A percentile compares a stretch with the other conserved stretches of the same genome.
Evolutionary conservation across 2,797 vertebrate species (phyloP).

Genomic region (Acanthurus tractus): DNA sequence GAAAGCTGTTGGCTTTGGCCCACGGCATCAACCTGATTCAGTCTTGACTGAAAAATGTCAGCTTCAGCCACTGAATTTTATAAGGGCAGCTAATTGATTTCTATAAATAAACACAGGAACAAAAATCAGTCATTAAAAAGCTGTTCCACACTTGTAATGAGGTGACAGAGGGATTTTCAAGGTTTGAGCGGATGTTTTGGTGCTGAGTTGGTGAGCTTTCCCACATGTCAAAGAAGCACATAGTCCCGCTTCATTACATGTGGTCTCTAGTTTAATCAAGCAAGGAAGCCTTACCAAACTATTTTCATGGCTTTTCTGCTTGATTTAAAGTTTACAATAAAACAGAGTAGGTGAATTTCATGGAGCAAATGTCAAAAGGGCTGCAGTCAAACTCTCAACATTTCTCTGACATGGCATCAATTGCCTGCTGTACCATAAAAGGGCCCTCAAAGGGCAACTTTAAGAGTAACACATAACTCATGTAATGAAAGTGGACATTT

Average conservation of each 20-base stretch:
- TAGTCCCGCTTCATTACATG: constrained; percentile 54
- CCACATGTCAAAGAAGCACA: constrained; percentile 41
- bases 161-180: constrained; percentile 20
- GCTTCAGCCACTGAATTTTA: constrained; percentile 39
- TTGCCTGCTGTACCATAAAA: constrained; percentile 37
- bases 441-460: constrained; percentile 43
- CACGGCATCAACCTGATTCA: constrained; percentile 50
- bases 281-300: constrained; percentile 47
- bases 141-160: constrained; percentile 18
- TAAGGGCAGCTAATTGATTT: constrained; percentile 38
- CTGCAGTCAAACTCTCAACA: constrained; percentile 37
- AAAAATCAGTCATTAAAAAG: constrained; percentile 29
- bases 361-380: constrained; percentile 53
- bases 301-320: constrained; percentile 49
- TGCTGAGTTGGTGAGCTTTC: constrained; percentile 28
- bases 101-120: constrained; percentile 38
- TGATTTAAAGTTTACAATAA: constrained; percentile 64
- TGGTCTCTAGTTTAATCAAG: constrained; percentile 56
- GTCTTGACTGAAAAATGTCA: constrained; percentile 65
- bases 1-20: constrained; percentile 55
- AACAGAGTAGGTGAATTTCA: constrained; percentile 48
- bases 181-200: constrained; percentile 39
- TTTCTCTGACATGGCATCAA: constrained; percentile 47
- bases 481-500: constrained; percentile 64
- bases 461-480: constrained; percentile 54